phyloP scores from a whole-genome alignment of 2,797 vertebrate genomes.

The Labeo calbasu region DNA sequence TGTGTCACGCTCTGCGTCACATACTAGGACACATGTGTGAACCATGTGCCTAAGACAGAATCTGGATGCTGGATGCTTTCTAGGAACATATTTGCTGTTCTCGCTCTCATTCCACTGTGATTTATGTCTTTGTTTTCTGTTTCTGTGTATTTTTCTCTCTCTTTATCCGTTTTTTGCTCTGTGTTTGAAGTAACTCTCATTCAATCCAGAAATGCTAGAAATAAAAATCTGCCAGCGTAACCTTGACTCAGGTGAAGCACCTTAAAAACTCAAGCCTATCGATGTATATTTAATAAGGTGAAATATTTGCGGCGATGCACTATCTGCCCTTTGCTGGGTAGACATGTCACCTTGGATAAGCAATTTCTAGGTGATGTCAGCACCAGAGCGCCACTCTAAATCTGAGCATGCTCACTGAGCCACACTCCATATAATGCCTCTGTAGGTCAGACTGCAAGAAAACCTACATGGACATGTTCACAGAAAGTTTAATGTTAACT shows the following conservation, averaged over 20 bases:
- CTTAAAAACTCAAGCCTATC: conserved; percentile 66
- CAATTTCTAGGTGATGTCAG: conserved; percentile 62
- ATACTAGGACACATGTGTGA: conserved; percentile 56
- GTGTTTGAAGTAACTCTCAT: conserved; percentile 44
- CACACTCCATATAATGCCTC: conserved; percentile 2
- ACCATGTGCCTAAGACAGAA: conserved; percentile 52
- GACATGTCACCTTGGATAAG: conserved; percentile 66
- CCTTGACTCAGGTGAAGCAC: conserved; percentile 67
- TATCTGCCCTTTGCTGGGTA: conserved; percentile 70
- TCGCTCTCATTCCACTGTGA: conserved; percentile 9
- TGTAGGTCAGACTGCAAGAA: conserved; percentile 38
- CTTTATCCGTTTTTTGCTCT: conserved; percentile 33
- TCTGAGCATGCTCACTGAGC: conserved; percentile 35
- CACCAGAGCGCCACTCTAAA: conserved; percentile 21
- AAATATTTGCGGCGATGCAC: conserved; percentile 68
- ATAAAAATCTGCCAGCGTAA: conserved; percentile 61
- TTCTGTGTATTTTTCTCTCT: conserved; percentile 4
- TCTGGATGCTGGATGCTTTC: conserved; percentile 51
- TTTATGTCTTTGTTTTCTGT: conserved; percentile 38
- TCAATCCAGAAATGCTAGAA: conserved; percentile 62
- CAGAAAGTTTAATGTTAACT: not conserved
- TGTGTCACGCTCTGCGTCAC: conserved; percentile 50
- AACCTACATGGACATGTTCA: conserved; percentile 19
- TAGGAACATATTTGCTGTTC: conserved; percentile 50
- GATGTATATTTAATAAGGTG: conserved; percentile 80